Conservation (phyloP, 2,797 vertebrate genomes). For the Poeciliopsis gracilis region DNA sequence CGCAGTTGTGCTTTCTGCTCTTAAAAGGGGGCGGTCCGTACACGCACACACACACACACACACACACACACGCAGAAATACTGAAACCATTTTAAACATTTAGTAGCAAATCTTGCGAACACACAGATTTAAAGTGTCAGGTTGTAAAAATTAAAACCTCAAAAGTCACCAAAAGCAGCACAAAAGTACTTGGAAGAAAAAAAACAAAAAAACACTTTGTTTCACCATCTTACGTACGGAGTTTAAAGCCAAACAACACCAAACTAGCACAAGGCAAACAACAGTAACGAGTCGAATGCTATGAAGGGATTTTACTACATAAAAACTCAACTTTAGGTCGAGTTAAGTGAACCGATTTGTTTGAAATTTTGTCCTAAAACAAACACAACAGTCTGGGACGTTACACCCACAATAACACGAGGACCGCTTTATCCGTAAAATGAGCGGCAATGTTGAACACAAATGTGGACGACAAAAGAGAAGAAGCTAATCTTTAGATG, state of each 20-base stretch:
- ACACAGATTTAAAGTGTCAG: accelerated
- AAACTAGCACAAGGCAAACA: not conserved
- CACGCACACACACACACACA: slow-evolving; percentile 24
- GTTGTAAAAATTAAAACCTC: accelerated
- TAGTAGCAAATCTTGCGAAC: not conserved
- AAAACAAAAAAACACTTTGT: not conserved
- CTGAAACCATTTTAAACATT: slow-evolving; percentile 2
- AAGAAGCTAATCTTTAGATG: accelerated
- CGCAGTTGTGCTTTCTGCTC: slow-evolving; percentile 41
- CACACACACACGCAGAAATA: slow-evolving; percentile 19
- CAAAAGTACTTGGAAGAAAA: not conserved
- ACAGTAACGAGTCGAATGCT: not conserved
- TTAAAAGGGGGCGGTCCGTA: slow-evolving; percentile 73
- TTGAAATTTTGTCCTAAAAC: slow-evolving; percentile 21
- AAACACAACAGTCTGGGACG: slow-evolving; percentile 11
- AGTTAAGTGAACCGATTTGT: no score
- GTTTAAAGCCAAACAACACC: slow-evolving; percentile 23
- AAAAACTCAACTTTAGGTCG: not conserved
- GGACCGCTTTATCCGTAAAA: slow-evolving; percentile 1
- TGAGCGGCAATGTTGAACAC: not conserved
- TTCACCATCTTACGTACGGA: not conserved
- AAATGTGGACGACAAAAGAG: accelerated
- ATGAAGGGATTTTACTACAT: not conserved
- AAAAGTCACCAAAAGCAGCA: not conserved
- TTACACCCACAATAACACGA: slow-evolving; percentile 34